phyloP scores from a whole-genome alignment of 1,140 invertebrate genomes.

The Whitmania pigra region DNA sequence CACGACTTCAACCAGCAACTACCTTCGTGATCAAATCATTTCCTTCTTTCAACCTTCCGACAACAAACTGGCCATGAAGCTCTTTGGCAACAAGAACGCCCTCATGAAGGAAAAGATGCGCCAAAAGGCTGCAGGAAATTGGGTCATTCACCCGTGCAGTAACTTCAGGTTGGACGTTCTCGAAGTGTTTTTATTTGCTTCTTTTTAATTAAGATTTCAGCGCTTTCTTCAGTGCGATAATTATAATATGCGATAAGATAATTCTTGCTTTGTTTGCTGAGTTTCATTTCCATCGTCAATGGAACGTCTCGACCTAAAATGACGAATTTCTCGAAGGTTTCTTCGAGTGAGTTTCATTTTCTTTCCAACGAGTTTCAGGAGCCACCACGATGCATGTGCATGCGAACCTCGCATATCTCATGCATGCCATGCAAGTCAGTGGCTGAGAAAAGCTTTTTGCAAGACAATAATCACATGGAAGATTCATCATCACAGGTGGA shows the following conservation, averaged over 20 bases:
- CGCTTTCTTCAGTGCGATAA: not conserved
- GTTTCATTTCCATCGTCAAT: not conserved
- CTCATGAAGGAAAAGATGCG: constrained; percentile 41
- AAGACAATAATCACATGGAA: too few relatives aligned
- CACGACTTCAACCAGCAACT: constrained; percentile 11
- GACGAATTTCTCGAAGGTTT: not conserved
- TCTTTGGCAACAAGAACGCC: constrained; percentile 43
- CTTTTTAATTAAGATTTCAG: not conserved
- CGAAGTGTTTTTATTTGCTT: not conserved
- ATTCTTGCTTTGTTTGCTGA: not conserved
- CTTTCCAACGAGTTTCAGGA: not conserved
- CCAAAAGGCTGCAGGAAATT: constrained; percentile 39
- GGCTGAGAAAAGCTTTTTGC: too few relatives aligned
- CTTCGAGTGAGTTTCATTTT: too few relatives aligned
- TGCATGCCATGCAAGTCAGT: too few relatives aligned
- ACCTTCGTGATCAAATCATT: constrained; percentile 38
- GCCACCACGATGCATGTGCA: too few relatives aligned
- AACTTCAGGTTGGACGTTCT: constrained; percentile 38
- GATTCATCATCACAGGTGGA: too few relatives aligned
- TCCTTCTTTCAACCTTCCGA: constrained; percentile 43
- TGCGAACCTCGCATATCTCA: too few relatives aligned
- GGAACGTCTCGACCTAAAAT: not conserved
- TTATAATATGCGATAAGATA: too few relatives aligned
- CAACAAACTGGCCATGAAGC: constrained; percentile 44
- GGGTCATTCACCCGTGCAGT: constrained; percentile 44